Evolutionary conservation across 2,888 invertebrate species (phyloP), one percentile per base, ranked within the genome.

Genomic region (Ormyrus thymus): DNA sequence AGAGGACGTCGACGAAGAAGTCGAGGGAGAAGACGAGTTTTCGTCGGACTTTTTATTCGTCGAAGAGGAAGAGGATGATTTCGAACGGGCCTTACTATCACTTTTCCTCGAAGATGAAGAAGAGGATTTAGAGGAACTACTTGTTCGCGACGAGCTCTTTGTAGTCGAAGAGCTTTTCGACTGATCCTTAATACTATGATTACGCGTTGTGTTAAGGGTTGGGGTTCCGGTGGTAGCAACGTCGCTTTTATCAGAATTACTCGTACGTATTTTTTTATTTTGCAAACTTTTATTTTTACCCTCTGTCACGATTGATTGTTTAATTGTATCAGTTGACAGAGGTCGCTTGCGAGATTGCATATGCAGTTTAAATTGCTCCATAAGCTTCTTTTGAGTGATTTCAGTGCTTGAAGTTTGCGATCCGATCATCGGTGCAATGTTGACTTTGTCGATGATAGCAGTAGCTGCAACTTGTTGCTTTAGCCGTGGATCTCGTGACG

Each of bases 81-180:
- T 87, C 81, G 87, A 86, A 75, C 86, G 89, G 84, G 87, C 86
- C 83, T 87, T 89, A 81, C 85, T 87, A 68, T 87, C 87, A 87
- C 86, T 15, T 86, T 90, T 91, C 89, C 89, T 87, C 81, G 87
- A 87, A 78, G 87, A 87, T 71, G 87, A 86, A 45, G 88, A 85
- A 85, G 87, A 84, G 90, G 90, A 77, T 70, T 78, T 81, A 45
- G 81, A 83, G 77, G 86, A 85, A 66, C 83, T 82, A 43, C 84
- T 65, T 75, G 56, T 43, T 81, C 79, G 81, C 82, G 86, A 87
- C 58, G 83, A 79, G 55, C 87, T 86, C 82, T 87, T 88, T 68
- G 29, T 29, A 29, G 85, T 84, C 70, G 86, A 86, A 46, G 82
- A 82, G 83, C 81, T 84, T 84, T 86, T 81, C 84, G 84, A 82